phyloP scores from a whole-genome alignment of 2,113 vertebrate species.

The Sarotherodon lohbergeri region DNA sequence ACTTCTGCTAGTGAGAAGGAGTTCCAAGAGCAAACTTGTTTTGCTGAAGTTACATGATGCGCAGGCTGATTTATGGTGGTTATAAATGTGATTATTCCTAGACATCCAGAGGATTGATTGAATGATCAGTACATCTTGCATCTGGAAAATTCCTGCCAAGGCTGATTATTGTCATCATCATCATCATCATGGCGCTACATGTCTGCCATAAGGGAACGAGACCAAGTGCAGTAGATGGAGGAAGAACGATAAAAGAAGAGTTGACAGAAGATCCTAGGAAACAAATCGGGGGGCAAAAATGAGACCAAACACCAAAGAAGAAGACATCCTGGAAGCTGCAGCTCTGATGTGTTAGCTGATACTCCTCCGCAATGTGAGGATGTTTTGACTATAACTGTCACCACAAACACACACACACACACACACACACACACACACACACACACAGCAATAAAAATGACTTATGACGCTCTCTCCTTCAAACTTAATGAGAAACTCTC shows the following conservation, averaged over 20 bases:
- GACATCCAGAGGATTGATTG: background rate
- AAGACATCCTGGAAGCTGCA: background rate
- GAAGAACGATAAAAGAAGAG: background rate
- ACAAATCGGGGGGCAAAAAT: background rate
- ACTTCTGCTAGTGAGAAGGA: fast-evolving
- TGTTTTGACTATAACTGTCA: conserved; percentile 31
- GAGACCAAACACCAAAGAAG: background rate
- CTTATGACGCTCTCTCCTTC: background rate
- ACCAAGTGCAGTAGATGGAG: background rate
- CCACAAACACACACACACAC: background rate
- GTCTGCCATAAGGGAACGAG: background rate
- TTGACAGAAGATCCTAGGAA: background rate
- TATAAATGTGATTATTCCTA: background rate
- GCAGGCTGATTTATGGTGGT: background rate
- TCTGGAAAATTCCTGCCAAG: background rate
- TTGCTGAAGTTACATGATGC: background rate
- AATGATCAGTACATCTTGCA: background rate
- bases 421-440: background rate
- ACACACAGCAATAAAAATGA: background rate
- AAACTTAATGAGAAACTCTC: background rate
- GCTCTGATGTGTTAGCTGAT: background rate
- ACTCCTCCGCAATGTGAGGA: background rate
- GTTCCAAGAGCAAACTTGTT: background rate
- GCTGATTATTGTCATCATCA: background rate
- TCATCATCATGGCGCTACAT: background rate